Evolutionary conservation across 2,888 invertebrate species (phyloP), one percentile per base, ranked within the genome.

Genomic region (Adineta ricciae): DNA sequence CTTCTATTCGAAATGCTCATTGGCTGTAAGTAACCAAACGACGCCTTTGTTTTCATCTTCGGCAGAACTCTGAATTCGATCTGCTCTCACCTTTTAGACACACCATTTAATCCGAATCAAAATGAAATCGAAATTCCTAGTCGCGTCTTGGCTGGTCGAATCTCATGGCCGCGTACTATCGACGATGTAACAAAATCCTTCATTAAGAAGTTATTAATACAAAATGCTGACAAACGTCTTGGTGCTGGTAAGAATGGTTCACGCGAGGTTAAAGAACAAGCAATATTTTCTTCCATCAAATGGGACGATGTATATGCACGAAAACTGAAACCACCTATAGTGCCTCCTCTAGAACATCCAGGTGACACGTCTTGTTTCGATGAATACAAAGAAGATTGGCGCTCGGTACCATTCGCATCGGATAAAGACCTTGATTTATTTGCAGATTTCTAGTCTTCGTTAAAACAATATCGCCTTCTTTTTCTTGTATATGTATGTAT

Each of bases 221-320:
- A 95, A 88, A 97, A 98, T 89, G 92, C 96, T 89, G 97, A 96
- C 83, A 96, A 96, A 90, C 92, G 97, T 88, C 93, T 98, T 87
- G 97, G 97, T 78, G 96, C 96, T 89, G 97, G 97, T 97, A 96
- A 96, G 93, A 96, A 94, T 91, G 97, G 96, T 49, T 94, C 96
- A 36, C 96, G 96, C 88, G 97, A 98, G 90, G 94, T 98, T 73
- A 97, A 97, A 91, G 93, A 94, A 89, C 97, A 98, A 92, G 93
- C 96, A 89, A 98, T 97, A 96, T 98, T 96, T 91, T 96, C 96
- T 91, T 93, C 94, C 87, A 93, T 96, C 87, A 94, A 95, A 91
- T 98, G 97, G 97, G 94, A 94, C 87, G 95, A 95, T 89, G 95
- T 96, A 85, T 92, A 93, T 88, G 91, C 93, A 89, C 93, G 94